These are phyloP conservation scores for Aspidoscelis tigris DNA, from an alignment of 2,113 vertebrate species.

Conservation along the genomic window DNA sequence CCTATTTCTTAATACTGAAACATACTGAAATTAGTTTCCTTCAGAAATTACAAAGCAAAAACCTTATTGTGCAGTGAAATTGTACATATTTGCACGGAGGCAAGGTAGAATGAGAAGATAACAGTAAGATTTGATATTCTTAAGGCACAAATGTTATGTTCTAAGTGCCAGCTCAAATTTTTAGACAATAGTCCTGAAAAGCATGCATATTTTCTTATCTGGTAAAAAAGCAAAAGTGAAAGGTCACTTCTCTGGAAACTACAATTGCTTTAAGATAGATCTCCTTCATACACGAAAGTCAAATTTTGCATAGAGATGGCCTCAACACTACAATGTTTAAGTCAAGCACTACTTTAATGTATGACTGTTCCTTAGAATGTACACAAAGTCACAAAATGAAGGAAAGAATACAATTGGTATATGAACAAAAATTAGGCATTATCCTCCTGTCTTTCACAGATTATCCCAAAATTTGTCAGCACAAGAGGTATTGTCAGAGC, in stretches of 20 bases:
- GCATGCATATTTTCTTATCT: neutral
- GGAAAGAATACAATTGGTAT: neutral
- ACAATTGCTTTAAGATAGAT: conserved; percentile 2
- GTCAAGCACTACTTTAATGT: neutral
- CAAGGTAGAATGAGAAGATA: neutral
- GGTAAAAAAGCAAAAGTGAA: neutral
- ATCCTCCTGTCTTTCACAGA: neutral
- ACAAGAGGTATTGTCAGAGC: neutral
- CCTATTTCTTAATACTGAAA: neutral
- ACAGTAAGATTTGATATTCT: neutral
- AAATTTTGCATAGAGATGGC: neutral
- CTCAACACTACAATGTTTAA: neutral
- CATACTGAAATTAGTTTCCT: neutral
- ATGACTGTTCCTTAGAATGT: neutral
- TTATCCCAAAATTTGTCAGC: neutral
- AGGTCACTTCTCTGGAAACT: neutral
- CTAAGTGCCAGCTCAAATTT: neutral
- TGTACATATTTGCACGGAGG: neutral
- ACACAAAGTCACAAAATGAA: neutral
- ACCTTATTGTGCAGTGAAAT: neutral
- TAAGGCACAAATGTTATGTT: neutral
- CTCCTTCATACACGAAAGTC: neutral
- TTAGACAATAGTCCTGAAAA: neutral
- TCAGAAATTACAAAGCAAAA: neutral
- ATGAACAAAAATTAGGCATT: neutral